Base-by-base conservation (phyloP, 1,140 invertebrate genomes). In the Caenorhabditis tropicalis region DNA sequence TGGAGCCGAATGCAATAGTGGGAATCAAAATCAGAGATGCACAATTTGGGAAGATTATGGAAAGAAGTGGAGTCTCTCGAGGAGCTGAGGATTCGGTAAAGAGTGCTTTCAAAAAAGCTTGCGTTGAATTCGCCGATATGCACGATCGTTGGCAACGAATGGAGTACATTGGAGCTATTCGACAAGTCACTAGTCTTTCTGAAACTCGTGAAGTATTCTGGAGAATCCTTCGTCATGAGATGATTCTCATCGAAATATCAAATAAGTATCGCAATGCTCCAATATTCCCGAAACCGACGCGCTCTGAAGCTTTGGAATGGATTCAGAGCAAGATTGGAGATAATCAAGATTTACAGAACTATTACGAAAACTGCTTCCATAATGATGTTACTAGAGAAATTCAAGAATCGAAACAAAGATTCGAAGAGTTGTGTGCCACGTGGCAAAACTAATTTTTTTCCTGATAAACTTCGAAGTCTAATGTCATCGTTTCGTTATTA, bases 121-220 rank as follows among this genome's bases (percentile, higher is more conserved):
- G 97, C 0, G 94, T 99, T 0, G 94, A 95, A 88, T 99, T 99
- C 92, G 97, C 97, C 2, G 98, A 99, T 92, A 93, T 99, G 1
- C 98, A 99, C 91, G 98, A 99, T 90, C 99, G 96, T 0, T 96
- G 98, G 0, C 95, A 96, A 81, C 93, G 97, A 82, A 99, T 99
- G 97, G 93, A 96, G 49, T 96, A 98, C 87, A 98, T 98, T 90
- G 95, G 95, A 58, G 94, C 95, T 43, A 97, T 99, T 24, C 36
- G 65, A 3, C 65, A 74, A 21, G 65, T 74, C 1, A 31, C 29
- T 0, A 74, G 9, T 21, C 65, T 74, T 24, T 7, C 12, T 2
- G 33, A 74, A 19, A 74, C 36, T 36, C 65, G 65, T 9, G 65
- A 46, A n/a, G 9, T 43, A 12, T 74, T 74, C 36, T 74, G 36